These are phyloP conservation scores for Leucoraja ocellata DNA, from an alignment of 2,797 vertebrate species.

Conservation along the genomic window DNA sequence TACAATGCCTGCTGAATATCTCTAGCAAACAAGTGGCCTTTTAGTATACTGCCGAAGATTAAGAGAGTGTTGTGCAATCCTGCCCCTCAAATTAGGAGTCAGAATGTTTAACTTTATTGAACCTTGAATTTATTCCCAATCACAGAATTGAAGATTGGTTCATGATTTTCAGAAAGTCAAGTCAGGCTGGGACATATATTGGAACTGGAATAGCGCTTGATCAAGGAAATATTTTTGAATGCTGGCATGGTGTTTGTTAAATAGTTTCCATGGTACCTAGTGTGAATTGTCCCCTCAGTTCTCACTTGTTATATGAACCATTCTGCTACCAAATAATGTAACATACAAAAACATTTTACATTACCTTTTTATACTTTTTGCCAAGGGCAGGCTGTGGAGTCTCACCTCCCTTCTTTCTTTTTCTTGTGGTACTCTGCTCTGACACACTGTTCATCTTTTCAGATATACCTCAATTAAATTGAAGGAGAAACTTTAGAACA, in stretches of 20 bases:
- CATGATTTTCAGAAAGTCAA: not conserved
- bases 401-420: constrained; percentile 41
- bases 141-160: not conserved
- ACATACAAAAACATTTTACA: not conserved
- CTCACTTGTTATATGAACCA: not conserved
- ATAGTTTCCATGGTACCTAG: not conserved
- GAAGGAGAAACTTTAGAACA: not conserved
- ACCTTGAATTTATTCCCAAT: not conserved
- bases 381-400: constrained; percentile 40
- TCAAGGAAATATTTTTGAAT: not conserved
- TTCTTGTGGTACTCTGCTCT: constrained; percentile 38
- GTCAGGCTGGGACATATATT: not conserved
- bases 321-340: not conserved
- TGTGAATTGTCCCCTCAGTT: not conserved
- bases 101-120: not conserved
- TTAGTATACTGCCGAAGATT: not conserved
- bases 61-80: not conserved
- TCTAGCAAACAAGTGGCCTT: not conserved
- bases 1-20: not conserved
- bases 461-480: not conserved
- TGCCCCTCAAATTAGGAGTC: not conserved
- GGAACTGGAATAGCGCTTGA: not conserved
- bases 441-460: constrained; percentile 2
- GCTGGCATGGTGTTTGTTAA: no score
- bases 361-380: constrained; percentile 54